Evolutionary conservation across 2,113 vertebrate species (phyloP).

Genomic region (Bettongia penicillata): DNA sequence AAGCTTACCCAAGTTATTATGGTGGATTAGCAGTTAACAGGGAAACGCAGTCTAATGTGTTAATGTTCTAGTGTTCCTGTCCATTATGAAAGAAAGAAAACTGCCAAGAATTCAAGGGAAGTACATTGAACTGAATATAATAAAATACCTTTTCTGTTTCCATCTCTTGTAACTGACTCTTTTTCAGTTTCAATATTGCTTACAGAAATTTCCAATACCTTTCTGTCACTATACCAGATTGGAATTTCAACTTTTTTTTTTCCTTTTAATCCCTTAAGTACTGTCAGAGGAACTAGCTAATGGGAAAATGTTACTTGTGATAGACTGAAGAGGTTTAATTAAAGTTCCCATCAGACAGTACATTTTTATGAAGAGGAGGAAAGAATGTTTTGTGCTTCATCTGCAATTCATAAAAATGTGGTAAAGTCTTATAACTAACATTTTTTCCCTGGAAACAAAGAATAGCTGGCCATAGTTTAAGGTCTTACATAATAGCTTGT

Average conservation of each 20-base stretch:
- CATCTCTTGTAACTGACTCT: neutral
- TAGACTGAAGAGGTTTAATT: conserved; percentile 55
- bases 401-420: conserved; percentile 52
- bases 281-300: conserved; percentile 55
- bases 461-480: neutral
- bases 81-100: conserved; percentile 29
- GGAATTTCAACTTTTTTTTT: conserved; percentile 37
- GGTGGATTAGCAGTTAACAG: neutral
- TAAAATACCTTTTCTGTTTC: conserved; percentile 35
- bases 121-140: conserved; percentile 12
- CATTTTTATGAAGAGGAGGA: conserved; percentile 29
- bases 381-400: conserved; percentile 46
- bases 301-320: conserved; percentile 52
- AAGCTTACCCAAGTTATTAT: neutral
- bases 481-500: neutral
- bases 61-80: conserved; percentile 15
- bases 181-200: conserved; percentile 27
- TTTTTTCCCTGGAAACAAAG: neutral
- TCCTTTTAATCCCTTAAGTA: conserved; percentile 5
- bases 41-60: conserved; percentile 10
- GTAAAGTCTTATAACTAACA: conserved; percentile 27
- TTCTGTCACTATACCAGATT: conserved; percentile 31
- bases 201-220: conserved; percentile 27
- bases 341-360: conserved; percentile 58
- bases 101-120: neutral